A percentile compares a stretch with the other conserved stretches of the same genome.
phyloP scores from a whole-genome alignment of 2,797 vertebrate genomes.

The Manis crassicaudata region DNA sequence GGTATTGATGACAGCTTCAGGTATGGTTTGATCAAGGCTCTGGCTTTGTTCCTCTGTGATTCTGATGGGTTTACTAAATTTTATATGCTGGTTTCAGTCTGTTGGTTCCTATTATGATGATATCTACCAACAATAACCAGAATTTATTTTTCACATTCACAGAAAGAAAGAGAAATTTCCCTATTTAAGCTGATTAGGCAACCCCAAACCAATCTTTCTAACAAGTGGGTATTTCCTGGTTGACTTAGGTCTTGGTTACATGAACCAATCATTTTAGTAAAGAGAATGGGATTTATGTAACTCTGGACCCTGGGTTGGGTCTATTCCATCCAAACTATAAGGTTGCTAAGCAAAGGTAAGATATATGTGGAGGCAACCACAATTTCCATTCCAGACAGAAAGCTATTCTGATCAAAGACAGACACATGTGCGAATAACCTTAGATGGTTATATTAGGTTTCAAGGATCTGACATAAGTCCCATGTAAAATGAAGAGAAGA shows the following conservation, averaged over 20 bases:
- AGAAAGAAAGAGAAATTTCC: not conserved
- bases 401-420: not conserved
- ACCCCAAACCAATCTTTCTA: not conserved
- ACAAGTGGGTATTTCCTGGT: not conserved
- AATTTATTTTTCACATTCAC: not conserved
- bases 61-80: not conserved
- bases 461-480: not conserved
- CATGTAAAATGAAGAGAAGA: not conserved
- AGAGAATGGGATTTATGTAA: not conserved
- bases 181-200: not conserved
- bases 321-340: not conserved
- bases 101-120: not conserved
- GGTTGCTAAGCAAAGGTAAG: not conserved
- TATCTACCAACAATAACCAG: not conserved
- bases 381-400: not conserved
- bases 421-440: not conserved
- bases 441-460: not conserved
- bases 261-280: not conserved
- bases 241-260: not conserved
- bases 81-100: not conserved
- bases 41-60: not conserved
- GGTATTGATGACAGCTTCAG: not conserved
- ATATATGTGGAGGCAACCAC: not conserved
- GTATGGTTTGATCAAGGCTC: not conserved
- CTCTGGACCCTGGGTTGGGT: not conserved